These are phyloP conservation scores for Riparia riparia DNA, from an alignment of 2,113 vertebrate genomes.

Conservation along the genomic window DNA sequence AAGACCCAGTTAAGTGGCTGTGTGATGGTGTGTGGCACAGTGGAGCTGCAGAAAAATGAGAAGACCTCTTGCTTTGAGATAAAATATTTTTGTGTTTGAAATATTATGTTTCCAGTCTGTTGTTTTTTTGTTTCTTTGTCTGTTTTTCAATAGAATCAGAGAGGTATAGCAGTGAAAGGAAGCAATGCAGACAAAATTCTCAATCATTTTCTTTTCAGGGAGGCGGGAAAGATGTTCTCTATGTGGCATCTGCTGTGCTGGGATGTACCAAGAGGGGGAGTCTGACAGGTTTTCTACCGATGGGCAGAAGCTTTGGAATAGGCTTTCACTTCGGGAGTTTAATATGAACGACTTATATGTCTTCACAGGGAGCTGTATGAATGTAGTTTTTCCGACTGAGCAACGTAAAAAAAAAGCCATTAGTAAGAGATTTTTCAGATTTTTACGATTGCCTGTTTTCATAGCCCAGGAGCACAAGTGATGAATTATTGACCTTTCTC, in stretches of 20 bases:
- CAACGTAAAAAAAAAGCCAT: background rate
- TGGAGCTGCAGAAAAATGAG: background rate
- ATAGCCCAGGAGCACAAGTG: background rate
- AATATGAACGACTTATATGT: background rate
- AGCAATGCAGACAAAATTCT: background rate
- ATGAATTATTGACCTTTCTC: constrained; percentile 41
- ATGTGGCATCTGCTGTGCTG: background rate
- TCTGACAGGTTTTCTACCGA: background rate
- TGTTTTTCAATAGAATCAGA: background rate
- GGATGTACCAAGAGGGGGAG: background rate
- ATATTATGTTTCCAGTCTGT: background rate
- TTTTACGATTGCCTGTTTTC: background rate
- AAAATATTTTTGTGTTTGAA: background rate
- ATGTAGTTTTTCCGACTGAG: background rate
- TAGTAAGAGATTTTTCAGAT: constrained; percentile 1
- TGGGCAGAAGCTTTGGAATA: background rate
- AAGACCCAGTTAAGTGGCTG: background rate
- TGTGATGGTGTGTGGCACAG: background rate
- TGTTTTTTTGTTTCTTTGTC: background rate
- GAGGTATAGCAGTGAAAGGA: background rate
- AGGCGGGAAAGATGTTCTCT: background rate
- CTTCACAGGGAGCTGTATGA: background rate
- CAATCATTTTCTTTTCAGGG: background rate
- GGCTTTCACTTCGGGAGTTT: background rate
- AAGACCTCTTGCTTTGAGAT: background rate